Conservation (phyloP, 1,140 invertebrate genomes). For the Dysdera silvatica region DNA sequence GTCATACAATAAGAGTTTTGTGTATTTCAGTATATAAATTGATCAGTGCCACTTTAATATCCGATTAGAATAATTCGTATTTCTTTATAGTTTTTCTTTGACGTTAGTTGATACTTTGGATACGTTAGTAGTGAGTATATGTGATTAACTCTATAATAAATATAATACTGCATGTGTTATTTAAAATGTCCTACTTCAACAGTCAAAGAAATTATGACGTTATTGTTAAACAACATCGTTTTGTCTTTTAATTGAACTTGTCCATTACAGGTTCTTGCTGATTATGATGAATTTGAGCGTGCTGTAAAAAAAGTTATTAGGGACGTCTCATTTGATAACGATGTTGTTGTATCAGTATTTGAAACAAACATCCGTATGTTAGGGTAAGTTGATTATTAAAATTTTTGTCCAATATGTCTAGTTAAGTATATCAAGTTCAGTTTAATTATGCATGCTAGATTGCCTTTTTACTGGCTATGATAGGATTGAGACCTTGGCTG, state of each 20-base stretch:
- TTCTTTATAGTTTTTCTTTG: slow-evolving; percentile 79
- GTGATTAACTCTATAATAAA: slow-evolving; percentile 2
- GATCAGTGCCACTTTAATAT: no score
- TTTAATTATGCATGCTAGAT: no score
- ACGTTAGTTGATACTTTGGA: slow-evolving; percentile 92
- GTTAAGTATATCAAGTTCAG: no score
- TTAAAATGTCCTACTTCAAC: background rate
- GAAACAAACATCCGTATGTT: slow-evolving; percentile 96
- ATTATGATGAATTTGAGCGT: slow-evolving; percentile 87
- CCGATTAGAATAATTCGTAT: slow-evolving; percentile 5
- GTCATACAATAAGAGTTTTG: no score
- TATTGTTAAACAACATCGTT: slow-evolving; percentile 4
- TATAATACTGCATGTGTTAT: background rate
- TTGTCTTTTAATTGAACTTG: slow-evolving; percentile 2
- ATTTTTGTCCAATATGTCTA: no score
- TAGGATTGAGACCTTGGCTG: no score
- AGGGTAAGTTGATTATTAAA: slow-evolving; percentile 60
- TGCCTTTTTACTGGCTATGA: no score
- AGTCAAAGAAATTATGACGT: background rate
- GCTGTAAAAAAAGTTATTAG: slow-evolving; percentile 76
- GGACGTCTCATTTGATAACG: slow-evolving; percentile 83
- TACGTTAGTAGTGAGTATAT: slow-evolving; percentile 67
- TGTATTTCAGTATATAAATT: no score
- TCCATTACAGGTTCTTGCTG: slow-evolving; percentile 65
- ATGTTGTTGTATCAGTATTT: slow-evolving; percentile 94